Evolutionary conservation across 2,113 vertebrate genomes (phyloP), one percentile per base, ranked within the genome.

Genomic region (Pelodiscus sinensis): DNA sequence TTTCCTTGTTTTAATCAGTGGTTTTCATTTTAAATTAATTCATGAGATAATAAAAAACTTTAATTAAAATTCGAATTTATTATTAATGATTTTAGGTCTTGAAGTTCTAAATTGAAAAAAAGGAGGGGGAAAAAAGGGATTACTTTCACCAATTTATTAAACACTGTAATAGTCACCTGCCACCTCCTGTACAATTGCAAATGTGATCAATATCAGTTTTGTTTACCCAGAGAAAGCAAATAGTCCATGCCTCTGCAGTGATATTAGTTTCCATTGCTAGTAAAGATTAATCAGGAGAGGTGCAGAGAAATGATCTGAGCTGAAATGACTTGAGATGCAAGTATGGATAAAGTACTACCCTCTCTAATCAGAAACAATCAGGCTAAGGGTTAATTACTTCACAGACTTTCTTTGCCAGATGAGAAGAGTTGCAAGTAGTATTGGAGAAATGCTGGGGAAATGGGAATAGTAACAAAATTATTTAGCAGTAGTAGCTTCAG

Each of bases 11-110:
- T 84, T 94, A 96, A 94, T 96, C 94, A 96, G 94, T 90, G 87
- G 94, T 94, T 95, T 97, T 96, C 80, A 90, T 93, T 96, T 96
- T 87, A 94, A 96, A 96, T 93, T 92, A 78, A 86, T 94, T 92
- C 89, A 92, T 93, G 84, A 94, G 85, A 86, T 55, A 90, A 95
- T 91, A 95, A 94, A 95, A 89, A 29, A 65, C 83, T 94, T 95
- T 97, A 95, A 97, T 97, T 97, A 97, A 96, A 94, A 93, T 95
- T 81, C 92, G 90, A 95, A 97, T 97, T 97, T 93, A 96, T 94
- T 90, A 83, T 91, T 90, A 87, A 87, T 88, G 71, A 73, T 38
- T 94, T 84, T 24, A 35, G 56, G 81, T 88, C 84, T 65, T 54
- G 54, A 14, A 10, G 16, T 44, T 85, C 85, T 84, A 93, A 90